A percentile compares a stretch with the other conserved stretches of the same genome.
Conservation (phyloP, 2,888 invertebrate genomes). For the Schizotus pectinicornis region DNA sequence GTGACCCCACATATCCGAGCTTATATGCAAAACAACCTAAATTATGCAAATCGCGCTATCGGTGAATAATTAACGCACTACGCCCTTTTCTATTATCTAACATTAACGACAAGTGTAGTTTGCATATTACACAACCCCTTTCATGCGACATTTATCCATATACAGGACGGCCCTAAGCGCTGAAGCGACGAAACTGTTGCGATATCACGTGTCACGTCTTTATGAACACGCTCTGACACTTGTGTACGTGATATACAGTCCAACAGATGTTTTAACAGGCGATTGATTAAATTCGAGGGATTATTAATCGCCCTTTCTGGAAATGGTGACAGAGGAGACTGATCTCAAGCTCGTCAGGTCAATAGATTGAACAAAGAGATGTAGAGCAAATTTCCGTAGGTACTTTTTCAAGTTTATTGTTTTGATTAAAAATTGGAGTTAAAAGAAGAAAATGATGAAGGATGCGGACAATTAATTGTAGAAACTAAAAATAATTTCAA, state of each 20-base stretch:
- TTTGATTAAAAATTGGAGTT: no score
- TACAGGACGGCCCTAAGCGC: slow-evolving; percentile 4
- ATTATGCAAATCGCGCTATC: slow-evolving; percentile 47
- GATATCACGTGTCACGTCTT: slow-evolving; percentile 44
- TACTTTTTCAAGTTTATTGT: no score
- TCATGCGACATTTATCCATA: slow-evolving; percentile 29
- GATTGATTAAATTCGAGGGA: slow-evolving; percentile 12
- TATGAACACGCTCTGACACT: slow-evolving; percentile 47
- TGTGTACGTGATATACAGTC: slow-evolving; percentile 40
- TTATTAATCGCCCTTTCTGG: no score
- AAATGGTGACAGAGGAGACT: not conserved
- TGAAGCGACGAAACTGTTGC: slow-evolving; percentile 20
- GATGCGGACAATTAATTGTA: no score
- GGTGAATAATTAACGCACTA: slow-evolving; percentile 53
- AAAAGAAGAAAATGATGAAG: no score
- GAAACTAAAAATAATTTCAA: no score
- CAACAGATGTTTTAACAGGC: slow-evolving; percentile 40
- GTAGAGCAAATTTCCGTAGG: no score
- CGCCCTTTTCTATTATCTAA: slow-evolving; percentile 53
- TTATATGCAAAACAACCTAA: slow-evolving; percentile 27
- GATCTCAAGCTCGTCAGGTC: not conserved
- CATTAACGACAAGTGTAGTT: slow-evolving; percentile 52
- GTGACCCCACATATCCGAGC: no score
- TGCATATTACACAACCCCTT: slow-evolving; percentile 25
- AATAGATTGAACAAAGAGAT: no score